A percentile compares a stretch with the other conserved stretches of the same genome.
phyloP scores from a whole-genome alignment of 2,113 vertebrate species.

The Butastur rufipennis region DNA sequence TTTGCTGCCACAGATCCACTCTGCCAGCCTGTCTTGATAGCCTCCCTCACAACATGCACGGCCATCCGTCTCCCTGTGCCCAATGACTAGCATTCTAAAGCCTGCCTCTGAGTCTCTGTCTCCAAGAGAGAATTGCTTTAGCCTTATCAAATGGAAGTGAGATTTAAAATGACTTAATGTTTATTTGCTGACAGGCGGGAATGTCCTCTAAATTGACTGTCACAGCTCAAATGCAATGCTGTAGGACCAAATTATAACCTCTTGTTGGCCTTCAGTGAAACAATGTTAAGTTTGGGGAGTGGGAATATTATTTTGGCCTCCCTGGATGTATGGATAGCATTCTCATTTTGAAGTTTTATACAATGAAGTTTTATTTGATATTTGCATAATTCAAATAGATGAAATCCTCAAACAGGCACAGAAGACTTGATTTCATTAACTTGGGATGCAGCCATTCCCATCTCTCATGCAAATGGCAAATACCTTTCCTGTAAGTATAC shows the following conservation, averaged over 20 bases:
- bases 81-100: neutral
- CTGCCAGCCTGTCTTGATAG: neutral
- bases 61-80: neutral
- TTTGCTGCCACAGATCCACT: neutral
- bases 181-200: constrained; percentile 49
- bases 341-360: constrained; percentile 44
- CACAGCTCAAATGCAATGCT: neutral
- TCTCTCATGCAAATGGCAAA: constrained; percentile 36
- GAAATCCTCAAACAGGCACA: constrained; percentile 41
- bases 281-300: neutral
- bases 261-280: constrained; percentile 16
- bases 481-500: constrained; percentile 47
- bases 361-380: constrained; percentile 35
- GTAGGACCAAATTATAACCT: constrained; percentile 8
- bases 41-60: neutral
- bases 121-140: constrained; percentile 43
- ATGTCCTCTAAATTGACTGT: constrained; percentile 35
- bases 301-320: neutral
- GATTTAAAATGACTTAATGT: constrained; percentile 45
- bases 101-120: neutral
- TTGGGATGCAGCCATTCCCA: constrained; percentile 44
- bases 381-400: constrained; percentile 57
- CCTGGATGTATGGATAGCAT: neutral
- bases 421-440: constrained; percentile 60
- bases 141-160: constrained; percentile 43